Evolutionary conservation across 37 sponge, comb jelly and placozoan genomes (phyloP).

Genomic region (Cladorhizidae sp.): DNA sequence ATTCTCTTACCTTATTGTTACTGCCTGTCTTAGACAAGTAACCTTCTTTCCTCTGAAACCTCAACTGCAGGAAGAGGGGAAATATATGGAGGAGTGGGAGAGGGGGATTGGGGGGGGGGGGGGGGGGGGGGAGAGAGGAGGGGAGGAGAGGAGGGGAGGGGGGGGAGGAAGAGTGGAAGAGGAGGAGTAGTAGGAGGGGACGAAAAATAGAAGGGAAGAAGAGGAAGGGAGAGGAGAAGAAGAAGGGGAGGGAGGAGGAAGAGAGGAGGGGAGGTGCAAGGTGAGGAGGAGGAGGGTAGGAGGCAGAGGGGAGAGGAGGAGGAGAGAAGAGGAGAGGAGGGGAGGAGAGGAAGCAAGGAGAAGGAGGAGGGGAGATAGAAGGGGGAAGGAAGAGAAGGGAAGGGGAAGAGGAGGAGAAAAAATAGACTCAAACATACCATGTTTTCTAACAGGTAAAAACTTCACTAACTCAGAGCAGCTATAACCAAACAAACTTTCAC

Average conservation of each 20-base stretch:
- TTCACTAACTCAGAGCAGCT: too few relatives aligned
- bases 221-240: too few relatives aligned
- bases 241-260: too few relatives aligned
- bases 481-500: too few relatives aligned
- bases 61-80: background rate
- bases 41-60: slow-evolving; percentile 40
- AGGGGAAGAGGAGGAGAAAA: too few relatives aligned
- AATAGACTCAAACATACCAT: too few relatives aligned
- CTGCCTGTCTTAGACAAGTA: slow-evolving; percentile 56
- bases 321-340: background rate
- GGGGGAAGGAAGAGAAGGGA: background rate
- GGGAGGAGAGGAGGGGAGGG: background rate
- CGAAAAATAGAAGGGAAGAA: too few relatives aligned
- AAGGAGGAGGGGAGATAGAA: background rate
- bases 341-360: background rate
- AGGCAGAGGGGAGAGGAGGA: background rate
- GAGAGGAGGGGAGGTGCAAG: too few relatives aligned
- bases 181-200: too few relatives aligned
- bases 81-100: background rate
- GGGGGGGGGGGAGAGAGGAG: background rate
- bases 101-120: background rate
- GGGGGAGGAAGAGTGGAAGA: background rate
- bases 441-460: too few relatives aligned
- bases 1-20: slow-evolving; percentile 36
- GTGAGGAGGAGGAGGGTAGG: background rate